These are phyloP conservation scores for Strongylocentrotus purpuratus DNA, from an alignment of 35 echinoderm and acorn worm species.

Conservation along the genomic window DNA sequence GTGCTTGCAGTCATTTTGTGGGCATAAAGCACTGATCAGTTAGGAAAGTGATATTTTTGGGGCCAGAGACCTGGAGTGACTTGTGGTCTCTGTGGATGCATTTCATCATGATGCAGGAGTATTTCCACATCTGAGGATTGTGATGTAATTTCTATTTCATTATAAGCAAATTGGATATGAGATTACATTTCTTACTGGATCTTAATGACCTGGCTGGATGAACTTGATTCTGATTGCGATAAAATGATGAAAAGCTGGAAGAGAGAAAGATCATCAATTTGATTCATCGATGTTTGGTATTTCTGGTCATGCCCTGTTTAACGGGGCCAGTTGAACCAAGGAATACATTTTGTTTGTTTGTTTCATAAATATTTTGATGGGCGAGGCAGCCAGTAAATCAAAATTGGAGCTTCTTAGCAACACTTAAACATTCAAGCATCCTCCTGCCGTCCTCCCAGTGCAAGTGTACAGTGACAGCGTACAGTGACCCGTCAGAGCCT, in stretches of 20 bases:
- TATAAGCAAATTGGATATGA: neutral
- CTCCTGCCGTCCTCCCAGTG: neutral
- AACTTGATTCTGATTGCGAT: neutral
- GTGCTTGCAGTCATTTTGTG: neutral
- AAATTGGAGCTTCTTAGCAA: neutral
- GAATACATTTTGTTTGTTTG: slow-evolving; percentile 13
- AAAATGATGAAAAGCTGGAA: neutral
- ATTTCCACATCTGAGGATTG: neutral
- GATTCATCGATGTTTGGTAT: neutral
- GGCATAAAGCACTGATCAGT: neutral
- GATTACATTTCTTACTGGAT: neutral
- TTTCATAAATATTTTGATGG: slow-evolving; percentile 19
- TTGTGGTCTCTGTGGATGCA: neutral
- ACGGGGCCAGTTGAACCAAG: neutral
- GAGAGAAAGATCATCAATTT: neutral
- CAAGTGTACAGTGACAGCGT: neutral
- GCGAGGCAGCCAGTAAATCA: neutral
- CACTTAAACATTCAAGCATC: slow-evolving; percentile 10
- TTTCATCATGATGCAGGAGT: neutral
- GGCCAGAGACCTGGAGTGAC: neutral
- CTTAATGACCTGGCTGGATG: neutral
- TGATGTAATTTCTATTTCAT: neutral
- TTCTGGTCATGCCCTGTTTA: neutral
- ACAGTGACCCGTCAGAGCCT: neutral
- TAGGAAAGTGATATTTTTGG: neutral